Base-by-base conservation (phyloP, 1,140 invertebrate genomes). In the Eurosta solidaginis region DNA sequence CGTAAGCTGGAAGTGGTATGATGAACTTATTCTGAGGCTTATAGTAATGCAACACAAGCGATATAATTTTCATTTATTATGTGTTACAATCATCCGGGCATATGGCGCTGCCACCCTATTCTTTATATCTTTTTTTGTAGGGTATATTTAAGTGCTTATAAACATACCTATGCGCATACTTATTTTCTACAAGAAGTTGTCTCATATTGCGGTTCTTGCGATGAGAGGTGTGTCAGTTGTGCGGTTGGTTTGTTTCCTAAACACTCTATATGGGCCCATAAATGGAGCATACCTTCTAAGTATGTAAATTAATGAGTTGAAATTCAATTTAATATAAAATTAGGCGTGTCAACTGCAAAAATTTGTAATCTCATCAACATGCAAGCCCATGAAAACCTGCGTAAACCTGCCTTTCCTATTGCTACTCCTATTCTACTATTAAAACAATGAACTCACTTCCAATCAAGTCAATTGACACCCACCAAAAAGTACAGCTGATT, bases 271-370 rank as follows among this genome's bases (percentile, higher is more conserved):
- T 12, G 6, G 59, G 33, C n/a, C n/a, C n/a, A n/a, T 68, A 68
- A 68, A 40, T n/a, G 59, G n/a, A 40, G 59, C n/a, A 40, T 33
- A 68, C 40, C 36, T 68, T 29, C 59, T 7, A 20, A 22, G 27
- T 68, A 40, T 40, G 14, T 40, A 33, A 29, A n/a, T 9, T 40
- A 68, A 68, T 68, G 59, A 42, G 59, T 3, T n/a, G 33, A 68
- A 68, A 68, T 40, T 68, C 59, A 29, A 40, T 68, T 68, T 68
- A 68, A 68, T 68, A 68, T 68, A 68, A 68, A 68, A 68, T 68
- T 68, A 68, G 59, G 59, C 36, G 59, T 68, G 59, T 75, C 74
- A 36, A 47, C 47, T 75, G 42, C 42, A 14, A 75, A 49, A 75
- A 45, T 22, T 75, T 75, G 45, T 33, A 68, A 22, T 68, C 33